phyloP scores from a whole-genome alignment of 2,113 vertebrate genomes.

The Genyomyrus donnyi region DNA sequence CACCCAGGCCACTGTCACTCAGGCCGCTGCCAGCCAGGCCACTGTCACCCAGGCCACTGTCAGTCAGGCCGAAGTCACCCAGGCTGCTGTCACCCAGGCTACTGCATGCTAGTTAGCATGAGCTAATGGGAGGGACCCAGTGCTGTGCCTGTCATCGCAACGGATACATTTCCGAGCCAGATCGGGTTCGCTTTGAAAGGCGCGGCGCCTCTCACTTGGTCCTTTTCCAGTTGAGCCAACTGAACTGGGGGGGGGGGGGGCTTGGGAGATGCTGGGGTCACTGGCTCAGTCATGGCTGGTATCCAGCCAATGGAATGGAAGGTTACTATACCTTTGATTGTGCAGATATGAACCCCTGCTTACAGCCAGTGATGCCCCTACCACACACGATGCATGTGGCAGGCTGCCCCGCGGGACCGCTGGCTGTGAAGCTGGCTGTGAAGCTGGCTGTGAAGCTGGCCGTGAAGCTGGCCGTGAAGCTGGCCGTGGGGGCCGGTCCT shows the following conservation, averaged over 20 bases:
- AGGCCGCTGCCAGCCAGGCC: no score
- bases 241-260: neutral
- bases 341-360: neutral
- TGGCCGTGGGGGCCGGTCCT: neutral
- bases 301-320: neutral
- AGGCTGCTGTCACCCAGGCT: neutral
- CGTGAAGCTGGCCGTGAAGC: neutral
- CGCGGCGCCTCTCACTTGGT: neutral
- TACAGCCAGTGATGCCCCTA: neutral
- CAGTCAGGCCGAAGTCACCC: no score
- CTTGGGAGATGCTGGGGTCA: neutral
- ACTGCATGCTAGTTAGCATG: neutral
- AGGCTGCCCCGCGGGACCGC: neutral
- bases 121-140: neutral
- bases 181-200: slow-evolving; percentile 4
- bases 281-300: neutral
- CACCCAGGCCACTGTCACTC: neutral
- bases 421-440: neutral
- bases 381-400: neutral
- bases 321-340: neutral
- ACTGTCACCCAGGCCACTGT: neutral
- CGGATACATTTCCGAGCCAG: neutral
- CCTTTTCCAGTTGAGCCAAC: neutral
- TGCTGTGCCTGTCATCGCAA: neutral
- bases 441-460: neutral